phyloP scores from a whole-genome alignment of 2,113 vertebrate species.

The Pangasianodon hypophthalmus region DNA sequence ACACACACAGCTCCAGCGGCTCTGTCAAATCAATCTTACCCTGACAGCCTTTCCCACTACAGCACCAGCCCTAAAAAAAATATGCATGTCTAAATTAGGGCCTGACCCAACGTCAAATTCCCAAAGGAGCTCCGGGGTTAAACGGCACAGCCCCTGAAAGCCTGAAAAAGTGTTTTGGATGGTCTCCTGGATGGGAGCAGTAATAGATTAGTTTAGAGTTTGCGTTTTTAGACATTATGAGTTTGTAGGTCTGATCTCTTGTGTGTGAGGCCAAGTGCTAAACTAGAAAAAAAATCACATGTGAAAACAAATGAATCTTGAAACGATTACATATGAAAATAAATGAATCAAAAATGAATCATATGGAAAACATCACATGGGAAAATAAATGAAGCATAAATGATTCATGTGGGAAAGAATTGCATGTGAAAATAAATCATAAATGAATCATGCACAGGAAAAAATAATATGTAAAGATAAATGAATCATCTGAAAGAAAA shows the following conservation, averaged over 20 bases:
- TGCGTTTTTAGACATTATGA: conserved; percentile 5
- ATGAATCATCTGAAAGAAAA: not conserved
- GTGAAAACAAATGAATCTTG: not conserved
- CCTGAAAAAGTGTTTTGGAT: not conserved
- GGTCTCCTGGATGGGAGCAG: not conserved
- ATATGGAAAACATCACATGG: not conserved
- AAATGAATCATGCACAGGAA: not conserved
- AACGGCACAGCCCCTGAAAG: not conserved
- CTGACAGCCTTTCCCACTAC: conserved; percentile 67
- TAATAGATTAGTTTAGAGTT: conserved; percentile 15
- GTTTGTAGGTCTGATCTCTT: conserved; percentile 13
- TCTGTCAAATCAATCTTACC: conserved; percentile 70
- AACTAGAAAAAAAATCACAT: not conserved
- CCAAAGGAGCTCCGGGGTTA: conserved; percentile 50
- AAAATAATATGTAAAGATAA: not conserved
- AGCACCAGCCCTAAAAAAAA: conserved; percentile 64
- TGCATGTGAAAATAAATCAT: not conserved
- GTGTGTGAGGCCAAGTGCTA: not conserved
- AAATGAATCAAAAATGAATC: not conserved
- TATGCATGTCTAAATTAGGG: conserved; percentile 69
- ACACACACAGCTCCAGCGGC: conserved; percentile 58
- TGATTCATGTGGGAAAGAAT: not conserved
- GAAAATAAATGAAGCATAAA: not conserved
- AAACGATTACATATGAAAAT: not conserved
- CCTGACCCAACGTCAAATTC: conserved; percentile 64